These are phyloP conservation scores for Taxidea taxus DNA, from an alignment of 2,113 vertebrate species.

Conservation along the genomic window DNA sequence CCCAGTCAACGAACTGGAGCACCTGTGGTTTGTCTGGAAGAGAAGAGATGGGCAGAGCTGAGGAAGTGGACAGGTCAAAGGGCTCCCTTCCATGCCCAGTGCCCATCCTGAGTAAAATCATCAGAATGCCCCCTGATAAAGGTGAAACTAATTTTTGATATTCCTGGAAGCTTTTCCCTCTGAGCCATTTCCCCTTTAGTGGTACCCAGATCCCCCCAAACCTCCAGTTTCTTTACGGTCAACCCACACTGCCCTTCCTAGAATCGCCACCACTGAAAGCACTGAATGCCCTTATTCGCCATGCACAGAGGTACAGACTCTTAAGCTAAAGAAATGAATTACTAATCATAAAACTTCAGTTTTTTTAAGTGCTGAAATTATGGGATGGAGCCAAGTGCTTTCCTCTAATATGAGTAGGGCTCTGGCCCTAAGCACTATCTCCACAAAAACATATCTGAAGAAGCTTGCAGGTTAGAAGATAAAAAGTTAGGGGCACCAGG, in stretches of 20 bases:
- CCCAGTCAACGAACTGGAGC: slow-evolving; percentile 92
- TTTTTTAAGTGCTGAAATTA: neutral
- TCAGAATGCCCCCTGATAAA: neutral
- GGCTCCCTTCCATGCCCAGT: neutral
- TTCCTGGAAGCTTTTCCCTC: neutral
- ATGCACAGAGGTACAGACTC: neutral
- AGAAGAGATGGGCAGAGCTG: neutral
- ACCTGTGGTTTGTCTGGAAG: slow-evolving; percentile 88
- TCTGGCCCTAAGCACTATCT: neutral
- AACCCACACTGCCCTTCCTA: neutral
- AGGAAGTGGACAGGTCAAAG: neutral
- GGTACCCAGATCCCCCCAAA: neutral
- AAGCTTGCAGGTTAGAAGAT: neutral
- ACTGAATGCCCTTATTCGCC: neutral
- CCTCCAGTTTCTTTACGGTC: neutral
- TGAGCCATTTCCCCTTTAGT: neutral
- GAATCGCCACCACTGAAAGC: neutral
- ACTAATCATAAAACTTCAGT: neutral
- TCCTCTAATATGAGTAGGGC: neutral
- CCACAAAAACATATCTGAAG: neutral
- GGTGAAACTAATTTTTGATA: neutral
- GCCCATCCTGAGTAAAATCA: neutral
- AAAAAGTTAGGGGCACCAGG: neutral
- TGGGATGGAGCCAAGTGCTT: neutral
- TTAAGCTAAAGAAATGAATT: neutral